phyloP scores from a whole-genome alignment of 2,888 invertebrate genomes.

The Drosophila gaucha region DNA sequence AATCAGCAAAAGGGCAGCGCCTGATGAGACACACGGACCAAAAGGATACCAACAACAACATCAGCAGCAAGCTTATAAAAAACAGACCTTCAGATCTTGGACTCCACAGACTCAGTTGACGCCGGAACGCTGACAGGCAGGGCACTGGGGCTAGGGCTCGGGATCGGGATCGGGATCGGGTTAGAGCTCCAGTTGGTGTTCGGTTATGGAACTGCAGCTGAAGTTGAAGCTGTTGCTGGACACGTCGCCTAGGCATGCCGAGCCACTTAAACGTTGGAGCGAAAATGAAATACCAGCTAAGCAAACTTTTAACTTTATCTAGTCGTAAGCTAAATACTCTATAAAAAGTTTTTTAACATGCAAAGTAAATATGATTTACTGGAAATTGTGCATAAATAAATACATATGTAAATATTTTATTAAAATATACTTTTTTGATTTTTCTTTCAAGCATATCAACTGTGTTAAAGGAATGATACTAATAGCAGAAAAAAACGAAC shows the following conservation, averaged over 20 bases:
- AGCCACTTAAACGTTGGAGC: slow-evolving; percentile 64
- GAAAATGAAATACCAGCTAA: slow-evolving; percentile 51
- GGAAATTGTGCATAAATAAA: too few species aligned
- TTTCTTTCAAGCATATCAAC: too few species aligned
- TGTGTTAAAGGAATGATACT: too few species aligned
- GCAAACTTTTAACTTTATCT: not conserved
- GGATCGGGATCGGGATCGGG: slow-evolving; percentile 12
- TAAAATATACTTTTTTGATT: too few species aligned
- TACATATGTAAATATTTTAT: too few species aligned
- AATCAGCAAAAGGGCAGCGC: slow-evolving; percentile 71
- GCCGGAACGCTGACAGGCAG: slow-evolving; percentile 56
- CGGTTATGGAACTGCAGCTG: slow-evolving; percentile 33
- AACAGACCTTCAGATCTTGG: slow-evolving; percentile 41
- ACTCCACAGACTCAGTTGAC: slow-evolving; percentile 34
- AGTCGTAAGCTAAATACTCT: slow-evolving; percentile 23
- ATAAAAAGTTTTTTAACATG: slow-evolving; percentile 35
- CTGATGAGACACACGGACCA: slow-evolving; percentile 48
- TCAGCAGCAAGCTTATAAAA: slow-evolving; percentile 8
- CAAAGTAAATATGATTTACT: too few species aligned
- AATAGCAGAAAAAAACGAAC: too few species aligned
- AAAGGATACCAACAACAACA: slow-evolving; percentile 23
- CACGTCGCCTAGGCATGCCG: slow-evolving; percentile 67
- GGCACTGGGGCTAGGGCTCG: slow-evolving; percentile 15
- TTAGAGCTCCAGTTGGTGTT: slow-evolving; percentile 2
- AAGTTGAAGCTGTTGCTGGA: slow-evolving; percentile 34